Base-by-base conservation (phyloP, 2,113 vertebrate genomes). In the Xiphophorus couchianus region DNA sequence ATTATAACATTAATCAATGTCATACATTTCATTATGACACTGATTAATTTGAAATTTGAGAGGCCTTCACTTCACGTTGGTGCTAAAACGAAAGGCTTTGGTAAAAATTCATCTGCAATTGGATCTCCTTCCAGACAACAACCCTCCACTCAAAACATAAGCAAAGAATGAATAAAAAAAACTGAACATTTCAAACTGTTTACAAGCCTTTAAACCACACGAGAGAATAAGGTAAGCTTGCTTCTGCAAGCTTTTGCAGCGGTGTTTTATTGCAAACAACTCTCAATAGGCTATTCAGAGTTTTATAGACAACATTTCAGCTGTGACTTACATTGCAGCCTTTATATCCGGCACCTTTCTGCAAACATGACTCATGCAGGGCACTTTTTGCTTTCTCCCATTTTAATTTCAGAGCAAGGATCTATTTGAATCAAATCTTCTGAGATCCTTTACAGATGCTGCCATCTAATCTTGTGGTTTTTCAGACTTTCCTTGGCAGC, bases 401-500 rank as follows among this genome's bases (percentile, higher is more conserved):
- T 84, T 86, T 75, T 82, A 30, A 77, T 81, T 84, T 74, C 37
- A 71, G 78, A 69, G 71, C 62, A 39, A 71, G 69, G 39, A 44
- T 80, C 65, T 80, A 61, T 82, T 84, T 80, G 77, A 74, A 74
- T 86, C 63, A 76, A 83, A 67, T 71, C 79, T 66, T 88, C 77
- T 22, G 5, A 44, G 76, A 66, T 84, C 69, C 82, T 85, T 81
- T 84, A 76, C 80, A 85, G 84, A 84, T 84, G 83, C 83, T 85
- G 80, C 81, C 84, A 73, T 77, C 81, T 85, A 84, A 88, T 90
- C 82, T 83, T 54, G 66, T 60, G 30, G 73, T 61, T 81, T 87
- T 86, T 76, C 67, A 80, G 69, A 78, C 67, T 81, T n/a, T 83
- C 72, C 64, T 81, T 81, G 87, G 77, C 84, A 84, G 77, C 77